These are phyloP conservation scores for Idaea biselata DNA, from an alignment of 2,888 invertebrate genomes.

Conservation along the genomic window DNA sequence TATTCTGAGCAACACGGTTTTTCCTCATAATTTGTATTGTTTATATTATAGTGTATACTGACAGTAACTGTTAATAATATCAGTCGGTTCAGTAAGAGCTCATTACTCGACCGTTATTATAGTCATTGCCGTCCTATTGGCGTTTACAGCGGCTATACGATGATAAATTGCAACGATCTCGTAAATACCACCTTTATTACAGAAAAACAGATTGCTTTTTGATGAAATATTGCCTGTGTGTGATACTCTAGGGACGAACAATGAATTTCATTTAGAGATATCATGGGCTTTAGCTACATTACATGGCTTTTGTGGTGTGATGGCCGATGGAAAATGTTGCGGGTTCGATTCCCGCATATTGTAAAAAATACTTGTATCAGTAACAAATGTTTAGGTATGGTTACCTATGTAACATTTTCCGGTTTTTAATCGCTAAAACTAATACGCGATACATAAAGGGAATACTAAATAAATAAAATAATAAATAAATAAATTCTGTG, in stretches of 20 bases:
- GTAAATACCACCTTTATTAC: constrained; percentile 1
- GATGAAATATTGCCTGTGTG: not conserved
- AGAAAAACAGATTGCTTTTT: not conserved
- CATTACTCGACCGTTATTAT: constrained; percentile 1
- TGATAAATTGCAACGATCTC: not conserved
- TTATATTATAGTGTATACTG: not conserved
- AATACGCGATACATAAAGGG: no score
- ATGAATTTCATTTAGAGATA: not conserved
- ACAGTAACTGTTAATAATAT: not conserved
- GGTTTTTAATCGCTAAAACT: no score
- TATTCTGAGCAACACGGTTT: no score
- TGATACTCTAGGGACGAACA: not conserved
- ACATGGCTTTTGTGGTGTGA: not conserved
- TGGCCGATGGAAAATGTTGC: no score
- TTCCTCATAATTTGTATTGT: no score
- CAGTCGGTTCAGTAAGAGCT: not conserved
- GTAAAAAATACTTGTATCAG: no score
- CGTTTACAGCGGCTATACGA: constrained; percentile 1
- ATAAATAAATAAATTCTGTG: no score
- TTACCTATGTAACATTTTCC: no score
- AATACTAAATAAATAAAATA: no score
- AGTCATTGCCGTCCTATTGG: not conserved
- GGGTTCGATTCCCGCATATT: no score
- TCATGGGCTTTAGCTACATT: not conserved
- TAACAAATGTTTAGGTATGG: no score